Evolutionary conservation across 2,888 invertebrate species (phyloP).

Genomic region (Gisinianus flammeolus): DNA sequence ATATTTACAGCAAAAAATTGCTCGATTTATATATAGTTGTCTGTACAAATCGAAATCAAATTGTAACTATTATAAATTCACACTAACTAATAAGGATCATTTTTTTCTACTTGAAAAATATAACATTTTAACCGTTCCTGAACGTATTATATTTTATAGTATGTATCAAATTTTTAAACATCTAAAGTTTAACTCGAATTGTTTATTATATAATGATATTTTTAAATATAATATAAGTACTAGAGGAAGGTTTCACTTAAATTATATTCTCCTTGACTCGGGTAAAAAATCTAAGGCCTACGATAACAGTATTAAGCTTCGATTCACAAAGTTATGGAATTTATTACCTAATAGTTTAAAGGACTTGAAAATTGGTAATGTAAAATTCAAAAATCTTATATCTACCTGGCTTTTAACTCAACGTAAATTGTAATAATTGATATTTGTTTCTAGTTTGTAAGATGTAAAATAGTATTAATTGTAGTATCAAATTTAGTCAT

Average conservation of each 20-base stretch:
- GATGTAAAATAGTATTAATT: too few species aligned
- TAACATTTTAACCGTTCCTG: neutral
- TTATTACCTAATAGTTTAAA: neutral
- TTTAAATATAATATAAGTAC: neutral
- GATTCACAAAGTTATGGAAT: neutral
- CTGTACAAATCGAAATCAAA: neutral
- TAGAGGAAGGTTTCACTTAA: neutral
- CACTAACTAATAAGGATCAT: neutral
- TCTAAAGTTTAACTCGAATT: neutral
- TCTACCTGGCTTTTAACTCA: too few species aligned
- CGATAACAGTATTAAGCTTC: neutral
- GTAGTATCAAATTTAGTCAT: too few species aligned
- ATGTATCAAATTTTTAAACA: neutral
- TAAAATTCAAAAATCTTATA: neutral
- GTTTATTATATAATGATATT: neutral
- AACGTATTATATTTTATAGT: neutral
- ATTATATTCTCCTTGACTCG: neutral
- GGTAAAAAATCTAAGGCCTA: neutral
- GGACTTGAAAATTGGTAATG: neutral
- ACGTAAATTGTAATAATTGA: neutral
- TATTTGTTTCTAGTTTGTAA: neutral
- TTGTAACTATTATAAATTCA: neutral
- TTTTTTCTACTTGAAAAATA: slow-evolving; percentile 2
- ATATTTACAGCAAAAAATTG: slow-evolving; percentile 8
- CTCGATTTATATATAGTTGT: neutral